Evolutionary conservation across 2,888 invertebrate genomes (phyloP).

Genomic region (Galerucella nymphaeae): DNA sequence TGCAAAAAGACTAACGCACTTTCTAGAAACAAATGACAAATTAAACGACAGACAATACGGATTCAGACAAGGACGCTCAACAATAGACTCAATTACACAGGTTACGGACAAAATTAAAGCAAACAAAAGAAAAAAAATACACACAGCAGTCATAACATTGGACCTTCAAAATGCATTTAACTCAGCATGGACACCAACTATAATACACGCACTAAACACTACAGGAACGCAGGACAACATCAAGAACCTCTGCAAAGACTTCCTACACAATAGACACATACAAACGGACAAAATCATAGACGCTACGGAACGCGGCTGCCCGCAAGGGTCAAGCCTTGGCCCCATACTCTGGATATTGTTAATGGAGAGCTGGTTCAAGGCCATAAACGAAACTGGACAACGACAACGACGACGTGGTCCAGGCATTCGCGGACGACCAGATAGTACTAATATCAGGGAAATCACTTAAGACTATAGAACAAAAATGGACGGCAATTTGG

Average conservation of each 20-base stretch:
- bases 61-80: too few relatives aligned
- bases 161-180: too few relatives aligned
- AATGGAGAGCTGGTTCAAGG: not conserved
- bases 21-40: slow-evolving; percentile 41
- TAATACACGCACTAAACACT: slow-evolving; percentile 21
- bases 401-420: slow-evolving; percentile 33
- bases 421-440: slow-evolving; percentile 31
- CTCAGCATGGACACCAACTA: slow-evolving; percentile 26
- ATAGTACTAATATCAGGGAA: slow-evolving; percentile 26
- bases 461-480: slow-evolving; percentile 36
- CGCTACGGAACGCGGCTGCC: slow-evolving; percentile 42
- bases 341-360: slow-evolving; percentile 29
- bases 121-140: too few relatives aligned
- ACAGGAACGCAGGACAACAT: slow-evolving; percentile 32
- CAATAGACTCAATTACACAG: too few relatives aligned
- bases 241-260: not conserved
- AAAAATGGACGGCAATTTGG: slow-evolving; percentile 40
- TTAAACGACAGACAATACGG: slow-evolving; percentile 37
- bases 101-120: too few relatives aligned
- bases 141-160: too few relatives aligned
- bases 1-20: slow-evolving; percentile 44
- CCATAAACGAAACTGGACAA: slow-evolving; percentile 47
- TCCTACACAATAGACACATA: slow-evolving; percentile 35
- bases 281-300: slow-evolving; percentile 25
- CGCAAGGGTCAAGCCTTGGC: slow-evolving; percentile 39